Conservation (phyloP, 2,888 invertebrate genomes). For the Phaonia tiefii region DNA sequence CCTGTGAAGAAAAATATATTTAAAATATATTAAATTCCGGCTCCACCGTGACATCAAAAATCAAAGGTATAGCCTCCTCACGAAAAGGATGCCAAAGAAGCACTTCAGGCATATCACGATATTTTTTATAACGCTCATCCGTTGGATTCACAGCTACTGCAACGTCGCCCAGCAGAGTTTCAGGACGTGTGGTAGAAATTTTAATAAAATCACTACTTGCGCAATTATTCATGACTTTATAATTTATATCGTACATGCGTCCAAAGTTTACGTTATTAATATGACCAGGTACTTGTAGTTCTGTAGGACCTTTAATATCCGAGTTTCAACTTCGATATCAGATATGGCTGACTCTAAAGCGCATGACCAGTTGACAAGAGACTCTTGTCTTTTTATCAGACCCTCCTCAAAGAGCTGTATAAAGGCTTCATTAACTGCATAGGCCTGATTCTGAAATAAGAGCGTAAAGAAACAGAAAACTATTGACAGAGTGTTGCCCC, state of each 20-base stretch:
- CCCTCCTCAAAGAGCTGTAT: slow-evolving; percentile 89
- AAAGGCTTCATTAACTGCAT: slow-evolving; percentile 93
- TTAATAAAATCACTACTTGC: slow-evolving; percentile 85
- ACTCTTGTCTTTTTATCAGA: slow-evolving; percentile 87
- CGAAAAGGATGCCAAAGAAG: slow-evolving; percentile 88
- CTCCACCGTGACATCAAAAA: slow-evolving; percentile 91
- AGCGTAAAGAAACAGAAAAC: slow-evolving; percentile 53
- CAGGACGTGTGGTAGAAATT: slow-evolving; percentile 95
- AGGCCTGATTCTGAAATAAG: slow-evolving; percentile 85
- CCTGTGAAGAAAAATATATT: too few relatives aligned
- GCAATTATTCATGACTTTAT: slow-evolving; percentile 83
- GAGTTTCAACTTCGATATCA: slow-evolving; percentile 93
- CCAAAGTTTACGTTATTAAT: slow-evolving; percentile 90
- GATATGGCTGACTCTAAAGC: slow-evolving; percentile 93
- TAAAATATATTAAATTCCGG: too few relatives aligned
- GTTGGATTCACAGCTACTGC: slow-evolving; percentile 96
- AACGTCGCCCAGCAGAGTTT: slow-evolving; percentile 96
- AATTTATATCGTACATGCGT: slow-evolving; percentile 87
- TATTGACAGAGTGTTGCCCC: too few relatives aligned
- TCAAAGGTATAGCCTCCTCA: slow-evolving; percentile 87
- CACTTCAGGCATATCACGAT: slow-evolving; percentile 76
- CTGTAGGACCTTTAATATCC: slow-evolving; percentile 84
- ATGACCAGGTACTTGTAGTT: slow-evolving; percentile 88
- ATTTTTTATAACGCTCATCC: slow-evolving; percentile 85
- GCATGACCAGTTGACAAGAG: slow-evolving; percentile 97